Base-by-base conservation (phyloP, 2,113 vertebrate genomes). In the Bubalus kerabau region DNA sequence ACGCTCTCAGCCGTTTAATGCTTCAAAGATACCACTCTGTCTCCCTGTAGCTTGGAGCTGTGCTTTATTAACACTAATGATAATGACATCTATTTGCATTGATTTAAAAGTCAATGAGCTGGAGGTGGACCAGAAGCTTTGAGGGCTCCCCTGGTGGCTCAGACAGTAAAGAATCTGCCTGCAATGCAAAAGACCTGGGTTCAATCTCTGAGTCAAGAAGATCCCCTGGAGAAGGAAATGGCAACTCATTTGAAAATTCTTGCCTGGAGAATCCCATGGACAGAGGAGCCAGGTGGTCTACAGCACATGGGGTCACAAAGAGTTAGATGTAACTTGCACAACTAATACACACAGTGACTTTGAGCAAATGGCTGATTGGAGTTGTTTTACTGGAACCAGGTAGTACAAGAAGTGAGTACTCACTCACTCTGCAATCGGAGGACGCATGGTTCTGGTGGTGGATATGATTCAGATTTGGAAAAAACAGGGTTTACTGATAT, bases 1-100 rank as follows among this genome's bases (percentile, higher is more conserved):
- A 62, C 3, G 0, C 2, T 36, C 23, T 46, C 32, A 13, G 10
- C 15, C 1, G 0, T 21, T 43, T 19, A 26, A 13, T 16, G 23
- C 7, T 19, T 74, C 6, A 2, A 21, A 5, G 19, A 74, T 30
- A 28, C 15, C 9, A 5, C 36, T 67, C 28, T 21, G 36, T 23
- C 13, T 16, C 60, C 48, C 40, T 16, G 8, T 52, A n/a, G 36
- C 76, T 40, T 32, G 50, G 54, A 52, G 24, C 24, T 71, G 15
- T 11, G 15, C 36, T 87, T 43, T 13, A 26, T 64, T 62, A 54
- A 46, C 28, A 46, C 0, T 19, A 62, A 24, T 21, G 46, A 26
- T 8, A 52, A 36, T 7, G 2, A 5, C 0, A 3, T 71, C 59
- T 48, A 2, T 43, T 67, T 30, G 26, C 7, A 67, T 28, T 10